Conservation (phyloP, 2,113 vertebrate species). For the Cryptotis parvus region DNA sequence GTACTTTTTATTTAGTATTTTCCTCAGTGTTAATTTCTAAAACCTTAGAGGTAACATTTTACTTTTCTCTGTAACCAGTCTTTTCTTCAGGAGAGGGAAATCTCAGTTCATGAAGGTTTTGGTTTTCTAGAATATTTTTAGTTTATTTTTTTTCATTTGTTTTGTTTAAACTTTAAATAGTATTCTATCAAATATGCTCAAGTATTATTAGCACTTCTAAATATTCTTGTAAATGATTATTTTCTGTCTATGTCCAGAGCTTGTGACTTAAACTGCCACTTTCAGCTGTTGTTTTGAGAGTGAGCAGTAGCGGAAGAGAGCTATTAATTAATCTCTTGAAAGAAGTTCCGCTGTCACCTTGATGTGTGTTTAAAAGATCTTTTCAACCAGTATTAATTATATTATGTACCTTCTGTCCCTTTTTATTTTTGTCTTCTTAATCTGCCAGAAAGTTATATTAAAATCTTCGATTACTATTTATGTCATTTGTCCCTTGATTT, state of each 20-base stretch:
- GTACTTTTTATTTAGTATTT: slow-evolving; percentile 32
- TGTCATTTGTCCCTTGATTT: slow-evolving; percentile 18
- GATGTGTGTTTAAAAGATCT: slow-evolving; percentile 17
- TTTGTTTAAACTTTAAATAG: slow-evolving; percentile 22
- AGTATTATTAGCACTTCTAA: background rate
- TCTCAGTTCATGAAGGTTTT: background rate
- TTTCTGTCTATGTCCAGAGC: background rate
- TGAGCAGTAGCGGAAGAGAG: too few species aligned
- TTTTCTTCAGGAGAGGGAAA: slow-evolving; percentile 8
- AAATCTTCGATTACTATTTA: background rate
- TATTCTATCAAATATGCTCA: background rate
- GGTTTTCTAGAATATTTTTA: background rate
- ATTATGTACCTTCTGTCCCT: background rate
- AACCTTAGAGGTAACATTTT: slow-evolving; percentile 4
- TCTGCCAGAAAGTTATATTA: slow-evolving; percentile 4
- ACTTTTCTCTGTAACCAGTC: slow-evolving; percentile 19
- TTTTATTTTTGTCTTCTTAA: slow-evolving; percentile 44
- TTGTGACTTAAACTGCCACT: background rate
- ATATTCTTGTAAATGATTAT: slow-evolving; percentile 13
- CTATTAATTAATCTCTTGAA: slow-evolving; percentile 23
- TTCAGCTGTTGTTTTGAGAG: background rate
- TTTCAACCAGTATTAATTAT: slow-evolving; percentile 30
- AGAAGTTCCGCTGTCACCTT: slow-evolving; percentile 38
- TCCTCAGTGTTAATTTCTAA: slow-evolving; percentile 10
- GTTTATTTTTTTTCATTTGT: background rate